Conservation (phyloP, 2,888 invertebrate genomes). For the Microctonus brassicae region DNA sequence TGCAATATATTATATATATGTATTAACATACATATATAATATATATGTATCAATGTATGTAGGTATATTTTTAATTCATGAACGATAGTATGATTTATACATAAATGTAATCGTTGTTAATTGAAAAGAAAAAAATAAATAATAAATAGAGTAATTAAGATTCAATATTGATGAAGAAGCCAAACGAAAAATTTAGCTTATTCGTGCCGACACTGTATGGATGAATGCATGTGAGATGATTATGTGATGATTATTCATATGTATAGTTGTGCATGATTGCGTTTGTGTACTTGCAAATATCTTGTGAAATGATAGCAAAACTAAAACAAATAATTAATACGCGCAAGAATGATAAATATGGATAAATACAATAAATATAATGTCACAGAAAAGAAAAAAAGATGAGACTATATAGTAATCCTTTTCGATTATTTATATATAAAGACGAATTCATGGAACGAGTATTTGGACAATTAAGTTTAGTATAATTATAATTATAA, state of each 20-base stretch:
- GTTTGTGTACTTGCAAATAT: no score
- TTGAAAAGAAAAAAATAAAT: conserved; percentile 9
- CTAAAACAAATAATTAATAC: not conserved
- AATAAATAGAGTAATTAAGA: not conserved
- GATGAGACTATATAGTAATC: conserved; percentile 45
- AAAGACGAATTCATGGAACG: no score
- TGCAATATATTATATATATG: no score
- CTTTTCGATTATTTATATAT: no score
- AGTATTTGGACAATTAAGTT: no score
- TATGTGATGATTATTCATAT: not conserved
- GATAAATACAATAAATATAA: conserved; percentile 47
- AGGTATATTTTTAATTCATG: conserved; percentile 18
- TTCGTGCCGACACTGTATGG: conserved; percentile 7
- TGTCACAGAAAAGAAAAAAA: conserved; percentile 55
- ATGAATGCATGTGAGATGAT: not conserved
- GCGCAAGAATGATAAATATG: not conserved
- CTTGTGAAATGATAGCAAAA: not conserved
- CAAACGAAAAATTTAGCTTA: not conserved
- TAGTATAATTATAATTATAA: no score
- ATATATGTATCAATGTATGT: no score
- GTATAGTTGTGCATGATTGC: not conserved
- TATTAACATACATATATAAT: no score
- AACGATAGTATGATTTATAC: conserved; percentile 53
- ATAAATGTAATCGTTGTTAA: conserved; percentile 47
- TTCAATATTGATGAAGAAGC: not conserved